Evolutionary conservation across 2,888 invertebrate genomes (phyloP).

Genomic region (Alsophila aescularia): DNA sequence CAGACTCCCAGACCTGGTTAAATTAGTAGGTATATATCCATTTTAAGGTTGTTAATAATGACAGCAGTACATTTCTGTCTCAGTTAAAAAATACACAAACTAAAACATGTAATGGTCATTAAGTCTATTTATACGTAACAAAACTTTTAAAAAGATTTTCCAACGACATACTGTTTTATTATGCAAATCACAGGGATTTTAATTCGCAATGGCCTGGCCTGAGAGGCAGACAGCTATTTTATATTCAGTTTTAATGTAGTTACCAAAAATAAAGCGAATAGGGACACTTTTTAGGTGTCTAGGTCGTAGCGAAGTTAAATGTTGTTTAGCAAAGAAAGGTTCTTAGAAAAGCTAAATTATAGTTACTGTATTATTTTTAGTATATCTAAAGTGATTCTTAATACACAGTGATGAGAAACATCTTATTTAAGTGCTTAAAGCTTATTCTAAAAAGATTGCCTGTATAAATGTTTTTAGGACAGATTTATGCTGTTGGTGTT

Average conservation of each 20-base stretch:
- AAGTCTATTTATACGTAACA: conserved; percentile 9
- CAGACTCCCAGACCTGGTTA: no score
- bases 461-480: no score
- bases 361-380: no score
- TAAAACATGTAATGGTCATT: background rate
- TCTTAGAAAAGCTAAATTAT: background rate
- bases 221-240: conserved; percentile 16
- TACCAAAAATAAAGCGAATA: conserved; percentile 16
- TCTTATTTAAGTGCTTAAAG: no score
- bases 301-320: background rate
- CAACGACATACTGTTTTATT: conserved; percentile 20
- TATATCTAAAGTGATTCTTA: no score
- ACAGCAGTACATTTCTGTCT: background rate
- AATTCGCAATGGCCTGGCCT: conserved; percentile 11
- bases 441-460: no score
- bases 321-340: background rate
- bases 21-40: no score
- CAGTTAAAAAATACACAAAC: background rate
- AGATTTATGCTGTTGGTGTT: no score
- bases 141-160: conserved; percentile 29
- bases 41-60: no score
- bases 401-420: no score
- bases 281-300: conserved; percentile 15
- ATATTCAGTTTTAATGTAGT: conserved; percentile 20
- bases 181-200: conserved; percentile 22